phyloP scores from a whole-genome alignment of 2,797 vertebrate species.

The Megalops cyprinoides region DNA sequence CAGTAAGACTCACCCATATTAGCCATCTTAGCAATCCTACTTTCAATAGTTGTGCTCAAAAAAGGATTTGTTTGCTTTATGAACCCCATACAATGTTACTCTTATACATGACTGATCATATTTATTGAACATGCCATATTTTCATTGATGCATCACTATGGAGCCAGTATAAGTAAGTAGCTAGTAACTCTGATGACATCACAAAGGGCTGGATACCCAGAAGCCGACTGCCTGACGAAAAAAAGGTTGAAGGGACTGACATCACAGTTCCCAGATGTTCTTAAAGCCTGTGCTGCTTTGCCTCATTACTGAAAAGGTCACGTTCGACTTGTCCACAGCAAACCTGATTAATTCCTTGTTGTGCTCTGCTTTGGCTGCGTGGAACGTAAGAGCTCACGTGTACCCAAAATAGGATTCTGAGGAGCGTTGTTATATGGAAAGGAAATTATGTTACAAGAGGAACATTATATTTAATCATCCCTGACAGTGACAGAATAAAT shows the following conservation, averaged over 20 bases:
- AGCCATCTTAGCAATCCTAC: not conserved
- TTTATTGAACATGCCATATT: no score
- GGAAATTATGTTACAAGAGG: not conserved
- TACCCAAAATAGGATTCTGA: not conserved
- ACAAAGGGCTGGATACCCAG: no score
- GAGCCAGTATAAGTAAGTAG: no score
- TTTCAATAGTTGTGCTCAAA: not conserved
- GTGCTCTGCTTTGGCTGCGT: conserved; percentile 5
- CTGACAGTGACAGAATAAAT: conserved; percentile 36
- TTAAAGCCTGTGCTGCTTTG: not conserved
- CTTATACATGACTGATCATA: no score
- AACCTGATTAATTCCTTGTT: conserved; percentile 2
- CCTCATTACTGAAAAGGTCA: conserved; percentile 5
- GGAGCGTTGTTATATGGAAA: not conserved
- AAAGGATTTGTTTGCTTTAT: not conserved
- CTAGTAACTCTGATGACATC: no score
- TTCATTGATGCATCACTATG: no score
- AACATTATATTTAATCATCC: conserved; percentile 22
- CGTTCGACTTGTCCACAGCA: no score
- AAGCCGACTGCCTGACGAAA: no score
- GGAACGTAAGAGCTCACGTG: not conserved
- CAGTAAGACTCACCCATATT: not conserved
- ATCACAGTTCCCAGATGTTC: no score
- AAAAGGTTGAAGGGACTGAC: conserved; percentile 1
- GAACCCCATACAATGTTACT: no score